Evolutionary conservation across 2,888 invertebrate genomes (phyloP).

Genomic region (Ophion ventricosus): DNA sequence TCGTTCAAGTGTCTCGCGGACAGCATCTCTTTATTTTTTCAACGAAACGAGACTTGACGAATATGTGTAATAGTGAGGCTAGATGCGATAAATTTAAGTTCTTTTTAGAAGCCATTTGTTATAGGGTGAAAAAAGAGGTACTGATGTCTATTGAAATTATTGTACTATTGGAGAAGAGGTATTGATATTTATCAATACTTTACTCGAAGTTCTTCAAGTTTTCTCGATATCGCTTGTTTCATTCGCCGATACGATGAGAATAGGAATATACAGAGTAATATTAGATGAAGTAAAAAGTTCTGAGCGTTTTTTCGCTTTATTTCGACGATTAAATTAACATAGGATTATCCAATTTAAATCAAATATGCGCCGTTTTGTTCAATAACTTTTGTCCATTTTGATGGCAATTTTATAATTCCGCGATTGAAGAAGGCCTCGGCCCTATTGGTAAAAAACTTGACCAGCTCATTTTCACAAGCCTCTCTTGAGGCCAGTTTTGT

Average conservation of each 20-base stretch:
- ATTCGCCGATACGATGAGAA: not conserved
- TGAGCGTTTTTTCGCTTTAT: too few species aligned
- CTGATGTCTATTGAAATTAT: not conserved
- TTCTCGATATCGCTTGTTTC: not conserved
- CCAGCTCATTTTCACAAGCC: too few species aligned
- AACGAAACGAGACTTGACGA: not conserved
- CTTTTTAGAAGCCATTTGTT: not conserved
- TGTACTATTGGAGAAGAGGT: not conserved
- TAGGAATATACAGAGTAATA: not conserved
- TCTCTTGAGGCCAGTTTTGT: too few species aligned
- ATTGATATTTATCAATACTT: not conserved
- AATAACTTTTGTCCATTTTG: too few species aligned
- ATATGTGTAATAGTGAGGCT: not conserved
- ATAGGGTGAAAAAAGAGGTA: not conserved
- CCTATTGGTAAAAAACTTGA: too few species aligned
- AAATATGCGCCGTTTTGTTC: too few species aligned
- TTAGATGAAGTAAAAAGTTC: too few species aligned
- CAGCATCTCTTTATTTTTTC: not conserved
- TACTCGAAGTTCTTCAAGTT: not conserved
- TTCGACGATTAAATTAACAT: too few species aligned
- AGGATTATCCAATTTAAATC: too few species aligned
- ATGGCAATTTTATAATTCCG: too few species aligned
- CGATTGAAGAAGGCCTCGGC: too few species aligned
- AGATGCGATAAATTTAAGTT: not conserved
- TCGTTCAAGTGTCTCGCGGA: constrained; percentile 12